Base-by-base conservation (phyloP, 2,888 invertebrate genomes). In the Xestobium rufovillosum region DNA sequence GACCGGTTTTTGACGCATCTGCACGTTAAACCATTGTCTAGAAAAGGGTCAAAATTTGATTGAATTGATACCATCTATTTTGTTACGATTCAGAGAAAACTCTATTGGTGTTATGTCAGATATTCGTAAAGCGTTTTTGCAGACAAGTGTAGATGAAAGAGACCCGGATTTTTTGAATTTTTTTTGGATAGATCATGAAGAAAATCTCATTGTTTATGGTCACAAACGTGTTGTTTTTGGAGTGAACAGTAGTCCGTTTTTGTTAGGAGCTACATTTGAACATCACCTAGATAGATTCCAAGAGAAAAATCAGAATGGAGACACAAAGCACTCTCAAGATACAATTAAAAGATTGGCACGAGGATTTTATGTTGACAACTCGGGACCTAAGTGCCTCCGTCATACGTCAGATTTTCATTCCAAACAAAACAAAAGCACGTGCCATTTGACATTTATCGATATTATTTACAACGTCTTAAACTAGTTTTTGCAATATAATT, bases 81-180 rank as follows among this genome's bases (percentile, higher is more conserved):
- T 47, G 15, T 11, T 39, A n/a, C 32, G 38, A 28, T 47, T 47
- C 25, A 25, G 44, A 36, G 16, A 36, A 12, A n/a, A 38, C 8
- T 17, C 33, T 13, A 16, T 45, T 30, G 47, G 43, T 13, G 41
- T 47, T 4, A 26, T 47, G 11, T 33, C 46, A 9, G 47, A 47
- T 37, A 44, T 47, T 11, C 13, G 33, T 15, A 41, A 45, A 28
- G 41, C 46, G 1, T 47, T 48, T 10, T 34, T 47, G 9, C 41
- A 45, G 16, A 41, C 43, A 10, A 23, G 31, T 30, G 19, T 45
- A 3, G 19, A 38, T 37, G 19, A 35, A 26, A 3, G 8, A 10
- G 1, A 28, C n/a, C 23, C n/a, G n/a, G n/a, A 19, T 19, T 19
- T 19, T n/a, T 19, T 19, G 23, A 19, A 19, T 8, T 19, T 19